These are phyloP conservation scores for Ibidorhyncha struthersii DNA, from an alignment of 2,113 vertebrate genomes.

Conservation along the genomic window DNA sequence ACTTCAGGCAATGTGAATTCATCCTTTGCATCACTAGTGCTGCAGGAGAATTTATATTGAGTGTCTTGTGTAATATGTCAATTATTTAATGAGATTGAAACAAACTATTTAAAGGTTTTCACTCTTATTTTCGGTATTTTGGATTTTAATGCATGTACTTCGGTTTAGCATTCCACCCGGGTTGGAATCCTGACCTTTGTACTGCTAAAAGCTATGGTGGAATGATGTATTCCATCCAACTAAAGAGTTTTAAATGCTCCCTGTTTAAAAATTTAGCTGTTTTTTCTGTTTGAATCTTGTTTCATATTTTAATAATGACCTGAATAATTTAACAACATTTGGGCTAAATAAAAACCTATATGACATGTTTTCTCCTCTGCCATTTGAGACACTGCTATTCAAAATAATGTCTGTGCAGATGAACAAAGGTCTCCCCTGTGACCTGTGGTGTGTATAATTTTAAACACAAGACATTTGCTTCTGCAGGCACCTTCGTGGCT, in stretches of 20 bases:
- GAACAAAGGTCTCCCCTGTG: slow-evolving; percentile 19
- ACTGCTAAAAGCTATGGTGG: slow-evolving; percentile 27
- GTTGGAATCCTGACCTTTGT: slow-evolving; percentile 34
- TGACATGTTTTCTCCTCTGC: slow-evolving; percentile 21
- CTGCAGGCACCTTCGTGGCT: not conserved
- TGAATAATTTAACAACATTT: slow-evolving; percentile 75
- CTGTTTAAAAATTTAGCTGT: slow-evolving; percentile 79
- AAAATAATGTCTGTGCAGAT: slow-evolving; percentile 13
- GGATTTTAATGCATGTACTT: not conserved
- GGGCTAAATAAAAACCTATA: slow-evolving; percentile 41
- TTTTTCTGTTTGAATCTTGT: slow-evolving; percentile 61
- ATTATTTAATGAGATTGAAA: not conserved
- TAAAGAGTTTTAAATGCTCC: slow-evolving; percentile 67
- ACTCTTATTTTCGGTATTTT: not conserved
- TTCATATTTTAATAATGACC: slow-evolving; percentile 72
- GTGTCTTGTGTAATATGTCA: not conserved
- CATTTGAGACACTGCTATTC: slow-evolving; percentile 32
- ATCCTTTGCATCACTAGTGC: not conserved
- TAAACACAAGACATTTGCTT: slow-evolving; percentile 4
- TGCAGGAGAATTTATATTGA: not conserved
- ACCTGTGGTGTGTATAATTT: not conserved
- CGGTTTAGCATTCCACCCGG: not conserved
- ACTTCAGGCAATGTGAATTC: not conserved
- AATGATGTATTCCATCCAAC: slow-evolving; percentile 60
- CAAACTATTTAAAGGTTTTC: not conserved